These are phyloP conservation scores for Ageneiosus marmoratus DNA, from an alignment of 2,113 vertebrate species.

Conservation along the genomic window DNA sequence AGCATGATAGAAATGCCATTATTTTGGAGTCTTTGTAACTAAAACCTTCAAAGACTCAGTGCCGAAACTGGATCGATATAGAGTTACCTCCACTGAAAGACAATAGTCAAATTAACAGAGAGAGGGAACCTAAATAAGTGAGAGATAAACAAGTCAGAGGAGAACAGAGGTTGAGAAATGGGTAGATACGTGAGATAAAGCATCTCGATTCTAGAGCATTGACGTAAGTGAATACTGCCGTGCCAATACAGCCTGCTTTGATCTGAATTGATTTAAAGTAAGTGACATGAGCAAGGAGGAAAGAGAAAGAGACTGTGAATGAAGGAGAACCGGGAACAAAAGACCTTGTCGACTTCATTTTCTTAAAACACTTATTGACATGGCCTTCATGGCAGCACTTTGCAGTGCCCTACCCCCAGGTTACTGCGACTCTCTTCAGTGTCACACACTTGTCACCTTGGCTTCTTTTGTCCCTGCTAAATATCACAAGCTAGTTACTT, in stretches of 20 bases:
- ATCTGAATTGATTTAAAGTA: slow-evolving; percentile 7
- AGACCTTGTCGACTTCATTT: not conserved
- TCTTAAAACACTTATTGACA: slow-evolving; percentile 25
- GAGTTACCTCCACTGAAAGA: slow-evolving; percentile 4
- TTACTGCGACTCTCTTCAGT: slow-evolving; percentile 28
- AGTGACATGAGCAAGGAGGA: not conserved
- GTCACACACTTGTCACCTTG: slow-evolving; percentile 25
- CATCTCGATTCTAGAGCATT: not conserved
- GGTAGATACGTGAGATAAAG: not conserved
- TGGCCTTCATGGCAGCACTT: not conserved
- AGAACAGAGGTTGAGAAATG: not conserved
- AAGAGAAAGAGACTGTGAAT: not conserved
- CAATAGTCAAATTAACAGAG: not conserved
- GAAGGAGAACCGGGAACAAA: not conserved
- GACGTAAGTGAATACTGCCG: not conserved
- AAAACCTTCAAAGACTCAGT: not conserved
- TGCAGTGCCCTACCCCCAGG: slow-evolving; percentile 16
- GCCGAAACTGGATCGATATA: not conserved
- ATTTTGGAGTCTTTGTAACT: not conserved
- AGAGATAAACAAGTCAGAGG: slow-evolving; percentile 3
- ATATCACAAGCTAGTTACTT: not conserved
- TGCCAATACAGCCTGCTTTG: not conserved
- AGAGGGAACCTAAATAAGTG: not conserved
- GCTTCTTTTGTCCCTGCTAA: slow-evolving; percentile 2
- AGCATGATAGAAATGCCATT: not conserved